phyloP scores from a whole-genome alignment of 2,888 invertebrate genomes.

The Halictus quadricinctus region DNA sequence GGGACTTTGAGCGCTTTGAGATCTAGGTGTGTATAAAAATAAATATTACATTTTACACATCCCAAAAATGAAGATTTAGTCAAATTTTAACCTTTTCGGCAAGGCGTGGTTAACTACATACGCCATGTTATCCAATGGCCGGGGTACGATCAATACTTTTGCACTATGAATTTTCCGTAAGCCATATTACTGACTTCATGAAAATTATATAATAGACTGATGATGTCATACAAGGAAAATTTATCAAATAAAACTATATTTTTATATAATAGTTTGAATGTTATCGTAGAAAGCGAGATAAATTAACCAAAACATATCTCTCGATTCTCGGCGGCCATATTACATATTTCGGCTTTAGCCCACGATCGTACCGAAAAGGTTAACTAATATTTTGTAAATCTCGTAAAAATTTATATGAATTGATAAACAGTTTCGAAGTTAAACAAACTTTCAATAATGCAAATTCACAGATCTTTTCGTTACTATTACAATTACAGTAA shows the following conservation, averaged over 20 bases:
- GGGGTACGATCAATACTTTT: constrained; percentile 1
- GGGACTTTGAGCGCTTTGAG: constrained; percentile 43
- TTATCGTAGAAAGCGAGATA: neutral
- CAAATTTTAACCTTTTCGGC: neutral
- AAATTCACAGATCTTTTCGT: neutral
- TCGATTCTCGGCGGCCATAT: neutral
- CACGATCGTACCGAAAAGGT: neutral
- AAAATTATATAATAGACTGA: neutral
- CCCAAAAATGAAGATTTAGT: neutral
- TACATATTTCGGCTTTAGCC: neutral
- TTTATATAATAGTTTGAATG: neutral
- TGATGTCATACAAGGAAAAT: neutral
- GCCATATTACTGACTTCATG: neutral
- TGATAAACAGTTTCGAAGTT: neutral
- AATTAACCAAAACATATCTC: neutral
- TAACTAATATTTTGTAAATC: neutral
- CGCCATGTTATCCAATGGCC: constrained; percentile 4
- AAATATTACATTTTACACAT: neutral
- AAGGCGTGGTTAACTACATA: neutral
- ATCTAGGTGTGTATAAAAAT: constrained; percentile 53
- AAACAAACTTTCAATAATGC: neutral
- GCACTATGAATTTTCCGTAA: neutral
- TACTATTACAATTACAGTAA: neutral
- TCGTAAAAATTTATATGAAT: neutral
- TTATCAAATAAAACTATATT: neutral